A percentile compares a stretch with the other conserved stretches of the same genome.
phyloP scores from a whole-genome alignment of 1,140 invertebrate species.

The Drosophila carrolli region DNA sequence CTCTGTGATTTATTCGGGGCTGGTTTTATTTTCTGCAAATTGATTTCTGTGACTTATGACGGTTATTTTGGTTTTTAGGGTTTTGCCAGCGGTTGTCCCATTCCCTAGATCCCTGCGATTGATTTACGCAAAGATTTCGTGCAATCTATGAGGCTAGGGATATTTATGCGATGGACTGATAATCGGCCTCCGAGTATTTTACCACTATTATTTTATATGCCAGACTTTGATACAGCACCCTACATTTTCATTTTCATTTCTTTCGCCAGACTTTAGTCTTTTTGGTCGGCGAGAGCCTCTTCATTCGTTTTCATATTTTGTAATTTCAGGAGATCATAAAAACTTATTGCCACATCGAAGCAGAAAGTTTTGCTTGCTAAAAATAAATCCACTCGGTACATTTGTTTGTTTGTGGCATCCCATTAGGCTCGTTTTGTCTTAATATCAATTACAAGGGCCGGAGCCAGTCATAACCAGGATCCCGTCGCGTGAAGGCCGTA shows the following conservation, averaged over 20 bases:
- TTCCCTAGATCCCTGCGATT: conserved; percentile 6
- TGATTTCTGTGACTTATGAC: conserved; percentile 50
- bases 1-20: conserved; percentile 39
- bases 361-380: conserved; percentile 43
- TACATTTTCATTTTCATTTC: conserved; percentile 15
- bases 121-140: conserved; percentile 31
- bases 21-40: conserved; percentile 43
- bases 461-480: conserved; percentile 40
- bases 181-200: conserved; percentile 15
- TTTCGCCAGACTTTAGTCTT: conserved; percentile 29
- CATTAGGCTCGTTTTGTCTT: conserved; percentile 65
- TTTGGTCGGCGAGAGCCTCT: not conserved
- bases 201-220: not conserved
- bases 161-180: conserved; percentile 35
- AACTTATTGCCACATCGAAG: conserved; percentile 50
- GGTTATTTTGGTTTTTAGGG: conserved; percentile 11
- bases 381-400: conserved; percentile 57
- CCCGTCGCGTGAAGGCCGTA: conserved; percentile 55
- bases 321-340: conserved; percentile 58
- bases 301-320: conserved; percentile 55
- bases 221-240: not conserved
- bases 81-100: not conserved
- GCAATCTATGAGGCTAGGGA: conserved; percentile 12
- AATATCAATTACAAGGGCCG: conserved; percentile 70
- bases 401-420: conserved; percentile 52